Evolutionary conservation across 30 jellyfish, hydroid and myxozoan genomes (phyloP), one percentile per base, ranked within the genome.

Genomic region (Hydractinia symbiolongicarpus): DNA sequence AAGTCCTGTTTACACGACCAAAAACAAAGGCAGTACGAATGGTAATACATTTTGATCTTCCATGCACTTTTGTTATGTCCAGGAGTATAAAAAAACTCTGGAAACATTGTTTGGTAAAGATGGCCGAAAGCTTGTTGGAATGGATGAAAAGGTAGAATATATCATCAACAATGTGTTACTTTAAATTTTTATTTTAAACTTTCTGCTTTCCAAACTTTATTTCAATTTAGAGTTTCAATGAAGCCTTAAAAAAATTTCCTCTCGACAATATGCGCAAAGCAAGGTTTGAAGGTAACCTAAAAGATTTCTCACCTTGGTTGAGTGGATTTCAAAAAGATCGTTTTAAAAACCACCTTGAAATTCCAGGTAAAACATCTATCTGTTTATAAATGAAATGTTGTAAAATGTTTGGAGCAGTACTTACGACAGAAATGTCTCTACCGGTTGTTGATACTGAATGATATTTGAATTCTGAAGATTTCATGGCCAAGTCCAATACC

Each of bases 221-320:
- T 83, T 15, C 54, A 15, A 19, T 71, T 4, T 50, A 85, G 94
- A 88, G 61, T 8, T 85, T 77, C 58, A 30, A 8, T 3, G 17
- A 17, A 72, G 53, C 8, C 30, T 51, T 49, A 57, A 5, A 13
- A 61, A 58, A 60, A 74, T 86, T 8, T 9, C 44, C 20, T 52
- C 54, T 17, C 7, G 40, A n/a, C 9, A 6, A 8, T 64, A 51
- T 44, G 7, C 7, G 9, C 52, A 64, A 64, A 64, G 40, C 9
- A 6, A 64, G 4, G 4, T 64, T n/a, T 2, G 14, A 49, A 4
- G 86, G 56, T 6, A 58, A 70, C 53, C 50, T 90, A 71, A 82
- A 85, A 19, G 93, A 81, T 40, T 90, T 71, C 79, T 90, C 97
- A 1, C 95, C 97, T 5, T 90, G 95, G 95, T 73, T 90, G 54